Evolutionary conservation across 2,888 invertebrate genomes (phyloP).

Genomic region (Myopa tessellatipennis): DNA sequence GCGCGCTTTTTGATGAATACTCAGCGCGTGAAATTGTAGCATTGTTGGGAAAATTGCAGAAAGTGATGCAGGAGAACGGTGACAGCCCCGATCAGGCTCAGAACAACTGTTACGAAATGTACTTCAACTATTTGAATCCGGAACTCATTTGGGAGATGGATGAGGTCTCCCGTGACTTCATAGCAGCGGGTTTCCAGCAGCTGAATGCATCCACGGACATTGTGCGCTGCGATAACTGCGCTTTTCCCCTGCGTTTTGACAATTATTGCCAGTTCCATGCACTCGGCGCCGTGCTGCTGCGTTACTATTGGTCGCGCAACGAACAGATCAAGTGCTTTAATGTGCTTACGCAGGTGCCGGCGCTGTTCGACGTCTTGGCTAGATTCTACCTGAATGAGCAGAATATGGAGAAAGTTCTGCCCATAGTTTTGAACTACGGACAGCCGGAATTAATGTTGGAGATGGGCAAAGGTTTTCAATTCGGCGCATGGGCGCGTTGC

Average conservation of each 20-base stretch:
- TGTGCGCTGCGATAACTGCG: constrained; percentile 63
- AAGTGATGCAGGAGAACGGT: constrained; percentile 65
- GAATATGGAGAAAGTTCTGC: constrained; percentile 64
- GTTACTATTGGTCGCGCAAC: constrained; percentile 67
- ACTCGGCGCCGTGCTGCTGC: constrained; percentile 63
- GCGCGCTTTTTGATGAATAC: constrained; percentile 66
- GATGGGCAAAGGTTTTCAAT: constrained; percentile 58
- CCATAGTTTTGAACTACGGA: constrained; percentile 65
- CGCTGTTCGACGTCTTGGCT: constrained; percentile 64
- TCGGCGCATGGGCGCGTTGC: constrained; percentile 63
- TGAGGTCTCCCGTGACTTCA: constrained; percentile 65
- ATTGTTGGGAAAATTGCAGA: constrained; percentile 60
- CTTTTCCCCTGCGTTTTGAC: constrained; percentile 65
- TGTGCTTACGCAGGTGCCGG: constrained; percentile 64
- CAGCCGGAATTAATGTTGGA: constrained; percentile 63
- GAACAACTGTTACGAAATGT: constrained; percentile 67
- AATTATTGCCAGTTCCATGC: constrained; percentile 64
- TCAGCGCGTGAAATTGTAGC: constrained; percentile 64
- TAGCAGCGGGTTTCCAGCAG: constrained; percentile 62
- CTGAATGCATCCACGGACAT: constrained; percentile 60
- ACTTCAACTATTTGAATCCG: constrained; percentile 67
- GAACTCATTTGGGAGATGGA: constrained; percentile 68
- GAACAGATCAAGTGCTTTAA: constrained; percentile 66
- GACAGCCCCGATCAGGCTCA: constrained; percentile 60
- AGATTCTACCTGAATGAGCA: constrained; percentile 66